These are phyloP conservation scores for Dryadula phaetusa DNA, from an alignment of 2,888 invertebrate genomes.

Conservation along the genomic window DNA sequence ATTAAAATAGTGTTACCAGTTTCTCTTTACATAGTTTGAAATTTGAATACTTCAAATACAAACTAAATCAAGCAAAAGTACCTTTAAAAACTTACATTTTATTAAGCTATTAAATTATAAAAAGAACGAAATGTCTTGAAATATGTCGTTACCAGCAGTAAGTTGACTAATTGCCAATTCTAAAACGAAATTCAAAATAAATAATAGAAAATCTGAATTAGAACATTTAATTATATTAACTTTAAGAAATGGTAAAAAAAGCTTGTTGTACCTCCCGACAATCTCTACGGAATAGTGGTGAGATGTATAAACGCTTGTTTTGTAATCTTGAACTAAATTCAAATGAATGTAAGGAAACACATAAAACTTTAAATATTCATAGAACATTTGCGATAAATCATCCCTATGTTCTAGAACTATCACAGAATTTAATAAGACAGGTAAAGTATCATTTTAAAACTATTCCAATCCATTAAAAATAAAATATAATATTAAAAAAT, in stretches of 20 bases:
- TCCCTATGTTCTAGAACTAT: conserved; percentile 60
- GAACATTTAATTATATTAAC: conserved; percentile 55
- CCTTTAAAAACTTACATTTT: neutral
- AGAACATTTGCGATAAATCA: conserved; percentile 51
- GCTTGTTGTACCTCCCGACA: conserved; percentile 63
- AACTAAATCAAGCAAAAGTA: neutral
- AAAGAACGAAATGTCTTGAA: neutral
- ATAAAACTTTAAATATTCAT: conserved; percentile 57
- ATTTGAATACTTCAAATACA: too few species aligned
- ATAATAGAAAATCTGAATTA: conserved; percentile 7
- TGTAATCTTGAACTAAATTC: conserved; percentile 57
- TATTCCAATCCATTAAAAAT: too few species aligned
- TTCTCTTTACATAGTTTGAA: too few species aligned
- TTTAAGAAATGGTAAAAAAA: conserved; percentile 58
- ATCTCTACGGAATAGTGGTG: conserved; percentile 65
- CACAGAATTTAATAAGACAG: conserved; percentile 64
- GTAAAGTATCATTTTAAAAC: too few species aligned
- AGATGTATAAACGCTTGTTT: conserved; percentile 61
- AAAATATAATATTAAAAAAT: too few species aligned
- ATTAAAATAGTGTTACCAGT: too few species aligned
- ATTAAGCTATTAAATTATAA: too few species aligned
- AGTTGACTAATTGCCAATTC: conserved; percentile 14
- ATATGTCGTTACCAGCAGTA: conserved; percentile 26
- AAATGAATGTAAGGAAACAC: conserved; percentile 54
- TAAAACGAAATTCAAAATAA: neutral